Evolutionary conservation across 2,113 vertebrate species (phyloP).

Genomic region (Motacilla tschutschensis): DNA sequence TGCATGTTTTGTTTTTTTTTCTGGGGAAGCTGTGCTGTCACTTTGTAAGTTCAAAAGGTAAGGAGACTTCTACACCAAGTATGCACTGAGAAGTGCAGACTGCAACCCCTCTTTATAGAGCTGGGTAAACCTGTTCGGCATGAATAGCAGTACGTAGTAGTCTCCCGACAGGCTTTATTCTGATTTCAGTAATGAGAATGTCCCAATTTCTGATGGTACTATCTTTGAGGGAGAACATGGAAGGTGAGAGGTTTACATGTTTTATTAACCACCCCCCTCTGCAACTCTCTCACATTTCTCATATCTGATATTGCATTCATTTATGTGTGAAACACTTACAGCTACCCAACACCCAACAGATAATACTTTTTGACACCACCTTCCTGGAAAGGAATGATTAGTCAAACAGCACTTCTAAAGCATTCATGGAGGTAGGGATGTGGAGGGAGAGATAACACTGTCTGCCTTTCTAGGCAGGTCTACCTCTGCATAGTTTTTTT

Average conservation of each 20-base stretch:
- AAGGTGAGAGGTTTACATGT: background rate
- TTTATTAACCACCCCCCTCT: background rate
- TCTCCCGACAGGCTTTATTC: background rate
- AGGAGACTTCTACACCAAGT: background rate
- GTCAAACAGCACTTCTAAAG: background rate
- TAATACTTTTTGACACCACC: background rate
- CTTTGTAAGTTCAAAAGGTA: conserved; percentile 38
- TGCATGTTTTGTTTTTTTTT: background rate
- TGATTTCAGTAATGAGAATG: background rate
- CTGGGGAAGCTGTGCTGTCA: background rate
- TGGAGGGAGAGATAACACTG: background rate
- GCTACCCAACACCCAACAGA: background rate
- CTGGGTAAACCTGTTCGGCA: conserved; percentile 23
- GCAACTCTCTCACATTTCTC: background rate
- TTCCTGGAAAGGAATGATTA: background rate
- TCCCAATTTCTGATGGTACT: background rate
- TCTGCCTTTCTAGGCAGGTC: background rate
- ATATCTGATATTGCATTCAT: background rate
- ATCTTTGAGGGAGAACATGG: background rate
- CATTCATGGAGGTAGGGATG: background rate
- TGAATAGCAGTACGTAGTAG: background rate
- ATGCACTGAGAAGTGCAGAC: background rate
- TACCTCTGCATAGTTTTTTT: background rate
- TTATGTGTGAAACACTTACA: background rate
- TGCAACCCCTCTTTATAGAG: background rate